Percentiles rank a stretch among this genome's conserved stretches.
phyloP scores from a whole-genome alignment of 2,113 vertebrate genomes.

The Argyrosomus japonicus region DNA sequence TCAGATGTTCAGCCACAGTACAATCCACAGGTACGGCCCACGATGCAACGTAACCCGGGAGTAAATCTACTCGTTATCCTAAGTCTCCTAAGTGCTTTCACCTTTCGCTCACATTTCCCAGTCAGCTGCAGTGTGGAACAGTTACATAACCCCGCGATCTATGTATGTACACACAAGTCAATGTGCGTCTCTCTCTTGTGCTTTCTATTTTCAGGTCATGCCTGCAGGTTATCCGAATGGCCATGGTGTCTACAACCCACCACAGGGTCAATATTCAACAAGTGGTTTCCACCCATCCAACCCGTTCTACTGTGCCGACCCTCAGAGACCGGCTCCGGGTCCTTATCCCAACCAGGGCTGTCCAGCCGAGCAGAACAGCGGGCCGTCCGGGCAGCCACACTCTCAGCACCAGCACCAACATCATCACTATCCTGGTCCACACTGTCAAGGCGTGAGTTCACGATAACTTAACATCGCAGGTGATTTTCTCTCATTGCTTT shows the following conservation, averaged over 20 bases:
- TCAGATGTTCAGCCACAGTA: conserved; percentile 83
- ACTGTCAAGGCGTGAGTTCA: conserved; percentile 82
- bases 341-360: conserved; percentile 81
- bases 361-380: conserved; percentile 75
- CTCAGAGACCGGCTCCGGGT: conserved; percentile 72
- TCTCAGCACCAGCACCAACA: conserved; percentile 76
- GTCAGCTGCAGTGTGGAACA: not conserved
- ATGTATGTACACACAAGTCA: not conserved
- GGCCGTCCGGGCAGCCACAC: conserved; percentile 75
- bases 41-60: conserved; percentile 19
- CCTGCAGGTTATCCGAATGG: conserved; percentile 80
- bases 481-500: not conserved
- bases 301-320: conserved; percentile 85
- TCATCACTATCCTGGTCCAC: conserved; percentile 81
- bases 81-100: conserved; percentile 44
- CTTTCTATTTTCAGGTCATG: conserved; percentile 74
- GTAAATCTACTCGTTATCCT: conserved; percentile 19
- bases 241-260: conserved; percentile 82
- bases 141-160: not conserved
- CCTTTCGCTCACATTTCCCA: conserved; percentile 26
- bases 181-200: not conserved
- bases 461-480: not conserved
- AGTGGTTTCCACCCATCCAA: conserved; percentile 84
- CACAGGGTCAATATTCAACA: conserved; percentile 80
- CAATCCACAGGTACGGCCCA: conserved; percentile 82